These are phyloP conservation scores for Muntiacus muntjak DNA, from an alignment of 2,113 vertebrate genomes.

Conservation along the genomic window DNA sequence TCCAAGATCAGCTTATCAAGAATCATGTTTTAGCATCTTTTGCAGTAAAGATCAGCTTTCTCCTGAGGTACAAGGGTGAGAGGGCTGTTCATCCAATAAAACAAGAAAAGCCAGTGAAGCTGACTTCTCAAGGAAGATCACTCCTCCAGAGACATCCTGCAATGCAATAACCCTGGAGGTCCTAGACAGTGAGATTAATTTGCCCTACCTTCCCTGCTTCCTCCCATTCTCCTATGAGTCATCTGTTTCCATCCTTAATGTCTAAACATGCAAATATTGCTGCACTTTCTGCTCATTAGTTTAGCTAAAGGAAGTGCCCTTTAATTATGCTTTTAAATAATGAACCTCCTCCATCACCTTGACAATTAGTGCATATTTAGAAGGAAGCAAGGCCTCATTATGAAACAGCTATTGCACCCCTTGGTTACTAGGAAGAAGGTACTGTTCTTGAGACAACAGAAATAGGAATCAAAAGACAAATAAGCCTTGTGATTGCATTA, in stretches of 20 bases:
- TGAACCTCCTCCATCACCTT: constrained; percentile 73
- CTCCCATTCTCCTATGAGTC: constrained; percentile 31
- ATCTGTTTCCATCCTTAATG: constrained; percentile 66
- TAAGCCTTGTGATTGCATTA: not conserved
- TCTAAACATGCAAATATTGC: constrained; percentile 72
- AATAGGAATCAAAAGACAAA: constrained; percentile 22
- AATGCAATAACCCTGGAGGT: not conserved
- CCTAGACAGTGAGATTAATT: constrained; percentile 39
- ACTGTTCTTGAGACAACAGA: constrained; percentile 19
- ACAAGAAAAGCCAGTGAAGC: not conserved
- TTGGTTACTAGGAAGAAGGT: constrained; percentile 34
- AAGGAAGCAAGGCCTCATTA: constrained; percentile 55
- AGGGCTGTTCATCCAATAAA: not conserved
- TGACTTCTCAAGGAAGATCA: not conserved
- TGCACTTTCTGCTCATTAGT: constrained; percentile 70
- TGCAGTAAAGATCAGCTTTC: not conserved
- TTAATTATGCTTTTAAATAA: constrained; percentile 75
- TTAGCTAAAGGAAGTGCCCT: constrained; percentile 72
- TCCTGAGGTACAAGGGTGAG: not conserved
- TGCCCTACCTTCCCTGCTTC: not conserved
- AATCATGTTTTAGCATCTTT: not conserved
- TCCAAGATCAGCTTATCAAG: not conserved
- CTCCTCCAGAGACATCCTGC: not conserved
- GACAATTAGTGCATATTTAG: constrained; percentile 67
- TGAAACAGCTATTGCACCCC: constrained; percentile 20